Evolutionary conservation across 2,113 vertebrate genomes (phyloP).

Genomic region (Mastomys coucha): DNA sequence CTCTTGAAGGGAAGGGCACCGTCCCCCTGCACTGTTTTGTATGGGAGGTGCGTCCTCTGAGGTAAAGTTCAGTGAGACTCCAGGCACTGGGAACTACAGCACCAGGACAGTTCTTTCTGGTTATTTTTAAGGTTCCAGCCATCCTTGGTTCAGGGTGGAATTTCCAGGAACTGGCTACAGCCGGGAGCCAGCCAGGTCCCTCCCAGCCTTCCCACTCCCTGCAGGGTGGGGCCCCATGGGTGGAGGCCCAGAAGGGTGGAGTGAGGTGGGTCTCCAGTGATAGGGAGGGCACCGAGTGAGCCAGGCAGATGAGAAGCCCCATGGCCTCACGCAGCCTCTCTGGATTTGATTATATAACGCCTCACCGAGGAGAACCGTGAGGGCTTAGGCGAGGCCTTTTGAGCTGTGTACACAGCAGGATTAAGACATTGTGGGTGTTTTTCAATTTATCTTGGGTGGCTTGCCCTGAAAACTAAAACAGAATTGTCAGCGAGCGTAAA

Average conservation of each 20-base stretch:
- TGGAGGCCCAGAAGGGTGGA: slow-evolving; percentile 75
- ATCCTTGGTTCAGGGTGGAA: slow-evolving; percentile 67
- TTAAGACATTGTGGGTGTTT: slow-evolving; percentile 28
- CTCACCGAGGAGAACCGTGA: slow-evolving; percentile 4
- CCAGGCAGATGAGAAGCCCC: not conserved
- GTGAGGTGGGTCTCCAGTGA: slow-evolving; percentile 71
- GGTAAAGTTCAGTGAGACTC: not conserved
- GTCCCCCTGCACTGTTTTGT: not conserved
- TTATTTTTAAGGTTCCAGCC: slow-evolving; percentile 74
- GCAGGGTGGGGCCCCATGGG: slow-evolving; percentile 77
- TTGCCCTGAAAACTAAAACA: slow-evolving; percentile 36
- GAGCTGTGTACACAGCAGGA: slow-evolving; percentile 7
- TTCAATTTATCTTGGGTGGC: not conserved
- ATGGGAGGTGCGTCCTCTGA: not conserved
- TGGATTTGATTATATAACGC: slow-evolving; percentile 81
- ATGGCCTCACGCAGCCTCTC: slow-evolving; percentile 73
- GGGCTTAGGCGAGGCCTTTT: slow-evolving; percentile 11
- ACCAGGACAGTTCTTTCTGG: not conserved
- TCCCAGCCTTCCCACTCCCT: slow-evolving; percentile 73
- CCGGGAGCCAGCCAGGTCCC: slow-evolving; percentile 52
- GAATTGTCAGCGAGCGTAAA: slow-evolving; percentile 21
- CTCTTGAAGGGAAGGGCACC: not conserved
- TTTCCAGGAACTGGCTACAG: slow-evolving; percentile 81
- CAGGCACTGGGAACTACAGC: not conserved
- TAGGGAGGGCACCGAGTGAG: slow-evolving; percentile 66